Evolutionary conservation across 2,113 vertebrate species (phyloP).

Genomic region (Orientallactaga bullata): DNA sequence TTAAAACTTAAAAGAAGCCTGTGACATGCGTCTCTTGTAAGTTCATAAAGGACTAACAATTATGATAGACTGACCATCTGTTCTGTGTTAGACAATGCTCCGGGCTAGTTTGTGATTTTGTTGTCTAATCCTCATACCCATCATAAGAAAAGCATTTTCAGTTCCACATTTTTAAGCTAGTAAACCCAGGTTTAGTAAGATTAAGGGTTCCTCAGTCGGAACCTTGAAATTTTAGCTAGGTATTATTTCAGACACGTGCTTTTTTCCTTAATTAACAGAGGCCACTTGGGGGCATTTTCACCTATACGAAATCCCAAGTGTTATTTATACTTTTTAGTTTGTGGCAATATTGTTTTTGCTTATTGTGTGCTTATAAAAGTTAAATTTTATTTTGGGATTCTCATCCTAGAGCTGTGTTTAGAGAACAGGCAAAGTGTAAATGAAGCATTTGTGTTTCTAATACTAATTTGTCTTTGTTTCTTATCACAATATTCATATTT

Average conservation of each 20-base stretch:
- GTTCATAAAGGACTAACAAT: neutral
- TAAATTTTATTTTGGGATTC: neutral
- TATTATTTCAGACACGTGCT: neutral
- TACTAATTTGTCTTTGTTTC: neutral
- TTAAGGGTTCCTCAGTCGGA: neutral
- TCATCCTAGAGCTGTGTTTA: neutral
- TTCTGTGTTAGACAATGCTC: neutral
- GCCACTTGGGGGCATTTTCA: neutral
- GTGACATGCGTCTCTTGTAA: neutral
- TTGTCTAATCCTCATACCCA: neutral
- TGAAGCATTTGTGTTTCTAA: conserved; percentile 26
- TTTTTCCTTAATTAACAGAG: neutral
- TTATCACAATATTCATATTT: neutral
- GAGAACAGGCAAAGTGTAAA: neutral
- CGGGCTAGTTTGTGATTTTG: neutral
- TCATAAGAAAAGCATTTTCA: neutral
- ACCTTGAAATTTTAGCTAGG: neutral
- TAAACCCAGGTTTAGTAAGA: neutral
- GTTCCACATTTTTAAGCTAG: neutral
- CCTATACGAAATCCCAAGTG: neutral
- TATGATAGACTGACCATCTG: neutral
- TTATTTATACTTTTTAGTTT: neutral
- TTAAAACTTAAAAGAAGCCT: neutral
- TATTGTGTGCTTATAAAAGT: neutral
- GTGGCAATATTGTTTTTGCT: neutral